Percentiles rank a stretch among this genome's conserved stretches.
These are phyloP conservation scores for Agapostemon virescens DNA, from an alignment of 2,888 invertebrate genomes.

Conservation along the genomic window DNA sequence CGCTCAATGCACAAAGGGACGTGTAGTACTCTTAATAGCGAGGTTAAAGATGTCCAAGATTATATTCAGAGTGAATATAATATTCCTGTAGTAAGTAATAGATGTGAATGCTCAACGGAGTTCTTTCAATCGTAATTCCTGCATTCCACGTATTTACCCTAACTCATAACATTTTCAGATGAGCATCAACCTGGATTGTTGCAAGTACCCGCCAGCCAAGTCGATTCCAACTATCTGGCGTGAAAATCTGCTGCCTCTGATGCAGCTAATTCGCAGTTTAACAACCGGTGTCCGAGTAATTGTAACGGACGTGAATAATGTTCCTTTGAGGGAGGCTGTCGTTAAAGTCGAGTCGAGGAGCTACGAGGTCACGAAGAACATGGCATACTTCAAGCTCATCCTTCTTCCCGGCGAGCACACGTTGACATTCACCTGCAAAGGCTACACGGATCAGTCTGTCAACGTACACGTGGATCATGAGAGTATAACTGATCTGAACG, in stretches of 20 bases:
- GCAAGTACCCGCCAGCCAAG: conserved; percentile 88
- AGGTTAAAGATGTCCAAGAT: conserved; percentile 69
- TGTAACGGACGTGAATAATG: conserved; percentile 85
- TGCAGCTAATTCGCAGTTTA: conserved; percentile 72
- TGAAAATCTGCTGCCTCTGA: conserved; percentile 75
- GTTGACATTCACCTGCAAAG: conserved; percentile 84
- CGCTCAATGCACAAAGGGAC: conserved; percentile 80
- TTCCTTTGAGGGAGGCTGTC: conserved; percentile 87
- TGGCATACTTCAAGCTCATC: conserved; percentile 87
- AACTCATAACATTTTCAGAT: conserved; percentile 65
- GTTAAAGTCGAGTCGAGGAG: conserved; percentile 85
- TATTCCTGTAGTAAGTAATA: conserved; percentile 82
- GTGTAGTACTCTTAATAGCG: conserved; percentile 69
- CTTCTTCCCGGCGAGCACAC: conserved; percentile 86
- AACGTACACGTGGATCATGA: conserved; percentile 80
- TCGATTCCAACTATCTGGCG: conserved; percentile 77
- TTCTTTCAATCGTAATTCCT: background rate
- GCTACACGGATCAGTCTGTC: conserved; percentile 82
- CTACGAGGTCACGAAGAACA: conserved; percentile 85
- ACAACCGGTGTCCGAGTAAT: conserved; percentile 73
- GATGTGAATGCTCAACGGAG: background rate
- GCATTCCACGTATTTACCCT: background rate
- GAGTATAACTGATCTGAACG: conserved; percentile 77
- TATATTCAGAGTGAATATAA: conserved; percentile 84
- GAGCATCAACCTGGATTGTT: conserved; percentile 85